These are phyloP conservation scores for Macaca mulatta DNA, from an alignment of 2,113 vertebrate genomes.

Conservation along the genomic window DNA sequence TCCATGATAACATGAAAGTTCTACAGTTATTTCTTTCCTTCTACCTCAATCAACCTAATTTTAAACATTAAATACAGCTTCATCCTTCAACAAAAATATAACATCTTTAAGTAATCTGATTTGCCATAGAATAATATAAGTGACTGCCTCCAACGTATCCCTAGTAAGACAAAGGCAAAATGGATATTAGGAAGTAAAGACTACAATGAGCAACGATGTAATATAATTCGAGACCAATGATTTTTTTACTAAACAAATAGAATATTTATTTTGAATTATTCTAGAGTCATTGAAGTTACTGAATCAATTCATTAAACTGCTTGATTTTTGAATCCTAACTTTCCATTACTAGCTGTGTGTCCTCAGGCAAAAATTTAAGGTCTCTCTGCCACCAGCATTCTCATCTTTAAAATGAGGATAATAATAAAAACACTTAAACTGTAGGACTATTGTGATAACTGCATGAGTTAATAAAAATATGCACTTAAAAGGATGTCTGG, in stretches of 20 bases:
- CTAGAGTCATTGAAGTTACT: background rate
- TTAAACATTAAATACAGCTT: background rate
- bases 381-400: background rate
- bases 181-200: background rate
- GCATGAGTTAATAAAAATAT: background rate
- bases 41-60: background rate
- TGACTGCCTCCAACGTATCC: background rate
- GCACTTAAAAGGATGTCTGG: background rate
- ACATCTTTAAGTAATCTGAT: background rate
- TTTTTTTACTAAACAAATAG: background rate
- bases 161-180: background rate
- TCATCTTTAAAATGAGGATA: background rate
- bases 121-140: background rate
- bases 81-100: background rate
- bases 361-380: background rate
- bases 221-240: background rate
- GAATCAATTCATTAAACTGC: background rate
- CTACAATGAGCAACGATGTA: background rate
- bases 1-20: background rate
- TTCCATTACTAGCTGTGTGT: background rate
- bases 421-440: background rate
- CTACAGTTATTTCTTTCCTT: background rate
- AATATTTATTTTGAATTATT: background rate
- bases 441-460: background rate
- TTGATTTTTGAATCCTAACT: background rate